Conservation (phyloP, 1,140 invertebrate genomes). For the Sycophila sp. region DNA sequence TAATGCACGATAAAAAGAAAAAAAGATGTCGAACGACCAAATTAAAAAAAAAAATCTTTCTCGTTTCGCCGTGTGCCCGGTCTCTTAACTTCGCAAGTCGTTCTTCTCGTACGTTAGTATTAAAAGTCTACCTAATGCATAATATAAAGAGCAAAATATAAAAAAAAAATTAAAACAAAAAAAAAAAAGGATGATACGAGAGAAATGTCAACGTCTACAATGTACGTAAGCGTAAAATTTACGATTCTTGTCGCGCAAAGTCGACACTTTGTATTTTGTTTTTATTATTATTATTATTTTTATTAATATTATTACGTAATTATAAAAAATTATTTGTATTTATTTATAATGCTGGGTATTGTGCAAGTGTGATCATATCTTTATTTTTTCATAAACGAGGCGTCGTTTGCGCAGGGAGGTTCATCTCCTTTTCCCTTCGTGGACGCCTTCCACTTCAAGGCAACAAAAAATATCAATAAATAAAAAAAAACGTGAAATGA, state of each 20-base stretch:
- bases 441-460: not conserved
- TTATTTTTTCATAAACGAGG: conserved; percentile 33
- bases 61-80: not conserved
- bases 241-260: conserved; percentile 9
- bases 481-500: conserved; percentile 26
- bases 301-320: conserved; percentile 24
- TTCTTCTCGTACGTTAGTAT: conserved; percentile 23
- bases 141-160: conserved; percentile 19
- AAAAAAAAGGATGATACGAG: not conserved
- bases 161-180: not conserved
- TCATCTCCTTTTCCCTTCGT: not conserved
- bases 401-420: too few relatives aligned
- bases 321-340: conserved; percentile 37
- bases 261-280: conserved; percentile 31
- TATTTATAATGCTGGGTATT: conserved; percentile 40
- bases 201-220: conserved; percentile 13
- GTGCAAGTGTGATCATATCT: conserved; percentile 39
- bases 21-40: not conserved
- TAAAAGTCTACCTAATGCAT: conserved; percentile 3
- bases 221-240: not conserved
- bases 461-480: not conserved
- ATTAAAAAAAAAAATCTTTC: not conserved
- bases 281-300: conserved; percentile 28
- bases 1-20: not conserved
- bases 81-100: not conserved